Evolutionary conservation across 1,140 invertebrate genomes (phyloP).

Genomic region (Schmidtea mediterranea): DNA sequence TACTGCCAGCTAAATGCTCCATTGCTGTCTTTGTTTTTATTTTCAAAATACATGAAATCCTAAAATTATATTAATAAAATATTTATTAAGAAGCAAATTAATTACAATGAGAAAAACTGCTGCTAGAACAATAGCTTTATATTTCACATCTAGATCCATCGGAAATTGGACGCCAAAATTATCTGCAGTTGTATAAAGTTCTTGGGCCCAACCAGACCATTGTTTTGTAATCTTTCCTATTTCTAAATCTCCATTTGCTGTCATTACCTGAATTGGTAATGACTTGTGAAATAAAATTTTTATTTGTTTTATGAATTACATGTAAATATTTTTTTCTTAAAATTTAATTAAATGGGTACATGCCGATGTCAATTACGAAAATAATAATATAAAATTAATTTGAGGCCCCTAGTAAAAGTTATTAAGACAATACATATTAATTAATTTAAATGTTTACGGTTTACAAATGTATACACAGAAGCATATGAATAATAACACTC

Average conservation of each 20-base stretch:
- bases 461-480: too few relatives aligned
- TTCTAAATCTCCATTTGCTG: slow-evolving; percentile 7
- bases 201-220: slow-evolving; percentile 13
- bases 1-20: too few relatives aligned
- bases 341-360: not conserved
- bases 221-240: slow-evolving; percentile 16
- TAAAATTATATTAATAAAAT: not conserved
- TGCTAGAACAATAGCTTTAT: slow-evolving; percentile 14
- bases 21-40: too few relatives aligned
- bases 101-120: slow-evolving; percentile 14
- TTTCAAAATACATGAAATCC: too few relatives aligned
- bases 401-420: too few relatives aligned
- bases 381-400: too few relatives aligned
- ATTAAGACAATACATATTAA: too few relatives aligned
- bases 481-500: too few relatives aligned
- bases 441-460: too few relatives aligned
- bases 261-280: slow-evolving; percentile 8
- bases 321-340: slow-evolving; percentile 1
- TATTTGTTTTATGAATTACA: not conserved
- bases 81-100: not conserved
- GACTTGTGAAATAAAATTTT: not conserved
- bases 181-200: slow-evolving; percentile 15
- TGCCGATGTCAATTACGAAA: too few relatives aligned
- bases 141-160: slow-evolving; percentile 13
- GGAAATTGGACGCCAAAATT: slow-evolving; percentile 15